phyloP scores from a whole-genome alignment of 2,113 vertebrate species.

The Brachionichthys hirsutus region DNA sequence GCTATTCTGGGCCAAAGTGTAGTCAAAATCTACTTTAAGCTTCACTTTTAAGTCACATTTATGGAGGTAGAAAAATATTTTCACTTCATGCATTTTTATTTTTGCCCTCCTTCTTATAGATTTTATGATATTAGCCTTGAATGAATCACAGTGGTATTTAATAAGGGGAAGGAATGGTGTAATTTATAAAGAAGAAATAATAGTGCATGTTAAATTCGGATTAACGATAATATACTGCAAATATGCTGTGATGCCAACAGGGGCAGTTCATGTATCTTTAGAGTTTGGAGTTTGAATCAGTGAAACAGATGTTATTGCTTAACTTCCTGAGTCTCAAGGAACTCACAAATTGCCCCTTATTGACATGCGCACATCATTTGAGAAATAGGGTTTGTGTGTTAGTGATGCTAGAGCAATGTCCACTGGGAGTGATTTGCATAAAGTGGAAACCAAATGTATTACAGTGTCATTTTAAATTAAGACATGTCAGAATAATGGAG shows the following conservation, averaged over 20 bases:
- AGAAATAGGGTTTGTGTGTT: background rate
- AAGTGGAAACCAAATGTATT: background rate
- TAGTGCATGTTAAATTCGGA: too few species aligned
- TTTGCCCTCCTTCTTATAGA: conserved; percentile 1
- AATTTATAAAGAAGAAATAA: background rate
- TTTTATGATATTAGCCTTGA: conserved; percentile 13
- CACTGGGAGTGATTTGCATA: background rate
- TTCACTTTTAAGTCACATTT: conserved; percentile 16
- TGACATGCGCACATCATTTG: conserved; percentile 2
- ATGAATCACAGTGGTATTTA: conserved; percentile 14
- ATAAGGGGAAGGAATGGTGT: conserved; percentile 8
- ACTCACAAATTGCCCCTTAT: conserved; percentile 2
- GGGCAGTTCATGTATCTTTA: background rate
- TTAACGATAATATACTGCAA: background rate
- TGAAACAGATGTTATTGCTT: conserved; percentile 13
- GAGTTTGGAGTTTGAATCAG: background rate
- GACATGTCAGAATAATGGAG: conserved; percentile 7
- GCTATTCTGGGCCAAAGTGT: background rate
- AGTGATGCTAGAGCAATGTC: conserved; percentile 4
- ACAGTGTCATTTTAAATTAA: background rate
- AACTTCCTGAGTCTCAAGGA: background rate
- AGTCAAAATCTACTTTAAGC: conserved; percentile 1
- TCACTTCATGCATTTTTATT: conserved; percentile 1
- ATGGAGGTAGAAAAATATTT: conserved; percentile 23
- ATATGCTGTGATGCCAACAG: background rate